Evolutionary conservation across 2,797 vertebrate species (phyloP).

Genomic region (Furcifer pardalis): DNA sequence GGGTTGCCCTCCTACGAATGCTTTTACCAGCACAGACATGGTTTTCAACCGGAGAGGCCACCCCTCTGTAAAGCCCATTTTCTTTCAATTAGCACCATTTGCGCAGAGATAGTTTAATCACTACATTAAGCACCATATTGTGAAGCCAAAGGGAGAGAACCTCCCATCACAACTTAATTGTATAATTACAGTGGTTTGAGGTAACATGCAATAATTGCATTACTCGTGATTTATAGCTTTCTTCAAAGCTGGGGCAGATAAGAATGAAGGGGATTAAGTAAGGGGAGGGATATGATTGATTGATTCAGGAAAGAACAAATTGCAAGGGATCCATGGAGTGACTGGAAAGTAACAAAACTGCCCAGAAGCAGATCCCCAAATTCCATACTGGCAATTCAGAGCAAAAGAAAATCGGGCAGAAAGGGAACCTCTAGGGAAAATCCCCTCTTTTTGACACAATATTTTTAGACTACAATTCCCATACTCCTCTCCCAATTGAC

Average conservation of each 20-base stretch:
- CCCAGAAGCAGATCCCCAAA: too few species aligned
- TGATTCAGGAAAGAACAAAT: slow-evolving; percentile 4
- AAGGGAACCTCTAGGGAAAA: background rate
- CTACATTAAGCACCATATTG: slow-evolving; percentile 29
- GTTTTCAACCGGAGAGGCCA: slow-evolving; percentile 21
- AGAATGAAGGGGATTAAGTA: background rate
- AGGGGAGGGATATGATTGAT: background rate
- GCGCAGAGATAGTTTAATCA: slow-evolving; percentile 51
- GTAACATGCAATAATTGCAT: slow-evolving; percentile 12
- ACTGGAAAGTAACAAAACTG: background rate
- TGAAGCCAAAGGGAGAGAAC: slow-evolving; percentile 33
- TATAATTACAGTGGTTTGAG: slow-evolving; percentile 30
- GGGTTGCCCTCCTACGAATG: background rate
- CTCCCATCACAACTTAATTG: slow-evolving; percentile 41
- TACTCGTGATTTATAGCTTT: slow-evolving; percentile 29
- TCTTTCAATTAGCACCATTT: slow-evolving; percentile 49
- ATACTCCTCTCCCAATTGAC: background rate
- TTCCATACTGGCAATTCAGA: background rate
- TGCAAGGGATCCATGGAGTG: background rate
- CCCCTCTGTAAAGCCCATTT: slow-evolving; percentile 47
- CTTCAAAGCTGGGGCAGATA: background rate
- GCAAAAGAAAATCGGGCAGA: background rate
- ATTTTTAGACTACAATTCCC: background rate
- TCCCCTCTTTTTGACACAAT: background rate
- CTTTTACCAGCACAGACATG: background rate